phyloP scores from a whole-genome alignment of 2,113 vertebrate genomes.

The Cephalopholis sonnerati region DNA sequence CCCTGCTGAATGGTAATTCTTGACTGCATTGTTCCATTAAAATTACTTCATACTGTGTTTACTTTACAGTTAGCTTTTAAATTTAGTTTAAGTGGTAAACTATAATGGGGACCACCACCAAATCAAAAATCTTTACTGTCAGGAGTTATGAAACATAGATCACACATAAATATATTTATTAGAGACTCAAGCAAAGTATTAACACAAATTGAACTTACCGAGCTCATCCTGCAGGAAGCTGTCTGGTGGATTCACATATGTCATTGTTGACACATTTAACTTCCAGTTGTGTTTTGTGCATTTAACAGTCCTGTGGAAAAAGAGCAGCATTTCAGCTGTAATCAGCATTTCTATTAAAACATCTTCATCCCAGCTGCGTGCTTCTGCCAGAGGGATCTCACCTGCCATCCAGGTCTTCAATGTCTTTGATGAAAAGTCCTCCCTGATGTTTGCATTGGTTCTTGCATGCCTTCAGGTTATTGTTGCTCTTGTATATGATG shows the following conservation, averaged over 20 bases:
- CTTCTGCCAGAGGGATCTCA: slow-evolving; percentile 44
- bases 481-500: slow-evolving; percentile 82
- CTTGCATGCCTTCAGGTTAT: slow-evolving; percentile 79
- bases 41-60: too few species aligned
- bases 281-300: slow-evolving; percentile 90
- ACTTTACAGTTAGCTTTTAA: too few species aligned
- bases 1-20: too few species aligned
- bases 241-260: slow-evolving; percentile 86
- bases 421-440: slow-evolving; percentile 86
- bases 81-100: too few species aligned
- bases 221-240: slow-evolving; percentile 89
- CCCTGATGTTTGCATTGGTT: slow-evolving; percentile 89
- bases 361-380: too few species aligned
- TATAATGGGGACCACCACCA: too few species aligned
- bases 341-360: not conserved
- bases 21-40: too few species aligned
- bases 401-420: slow-evolving; percentile 85
- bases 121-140: too few species aligned
- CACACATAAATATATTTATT: not conserved
- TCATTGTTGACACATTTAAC: slow-evolving; percentile 86
- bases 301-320: slow-evolving; percentile 80
- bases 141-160: too few species aligned
- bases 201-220: slow-evolving; percentile 65
- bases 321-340: not conserved
- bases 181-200: not conserved